A percentile compares a stretch with the other conserved stretches of the same genome.
Conservation (phyloP, 2,113 vertebrate species). For the Rhinoptilus africanus region DNA sequence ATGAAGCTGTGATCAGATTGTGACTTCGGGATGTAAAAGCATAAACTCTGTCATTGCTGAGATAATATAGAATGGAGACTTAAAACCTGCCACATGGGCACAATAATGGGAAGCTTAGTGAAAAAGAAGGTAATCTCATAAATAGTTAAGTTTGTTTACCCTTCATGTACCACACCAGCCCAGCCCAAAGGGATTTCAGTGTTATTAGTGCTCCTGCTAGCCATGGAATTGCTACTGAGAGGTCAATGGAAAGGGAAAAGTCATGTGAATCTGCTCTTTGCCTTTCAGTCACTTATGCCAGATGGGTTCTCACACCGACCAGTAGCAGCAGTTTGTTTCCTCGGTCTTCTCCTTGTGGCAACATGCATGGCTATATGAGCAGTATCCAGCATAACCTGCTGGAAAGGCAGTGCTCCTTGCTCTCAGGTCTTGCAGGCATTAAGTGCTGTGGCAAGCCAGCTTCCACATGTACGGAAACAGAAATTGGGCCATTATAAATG, state of each 20-base stretch:
- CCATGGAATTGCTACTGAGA: background rate
- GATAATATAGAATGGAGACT: background rate
- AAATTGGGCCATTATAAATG: background rate
- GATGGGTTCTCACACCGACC: background rate
- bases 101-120: slow-evolving; percentile 33
- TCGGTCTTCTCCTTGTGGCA: background rate
- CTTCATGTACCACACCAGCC: background rate
- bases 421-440: background rate
- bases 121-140: slow-evolving; percentile 37
- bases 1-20: background rate
- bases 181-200: background rate
- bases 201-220: background rate
- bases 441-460: background rate
- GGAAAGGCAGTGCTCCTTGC: background rate
- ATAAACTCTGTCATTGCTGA: background rate
- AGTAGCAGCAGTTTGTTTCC: background rate
- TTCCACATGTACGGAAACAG: background rate
- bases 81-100: background rate
- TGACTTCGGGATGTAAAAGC: slow-evolving; percentile 20
- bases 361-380: fast-evolving
- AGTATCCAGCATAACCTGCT: background rate
- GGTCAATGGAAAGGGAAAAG: background rate
- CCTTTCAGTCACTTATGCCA: background rate
- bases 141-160: slow-evolving; percentile 20
- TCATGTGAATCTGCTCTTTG: background rate